A percentile compares a stretch with the other conserved stretches of the same genome.
phyloP scores from a whole-genome alignment of 2,113 vertebrate species.

The Columba livia region DNA sequence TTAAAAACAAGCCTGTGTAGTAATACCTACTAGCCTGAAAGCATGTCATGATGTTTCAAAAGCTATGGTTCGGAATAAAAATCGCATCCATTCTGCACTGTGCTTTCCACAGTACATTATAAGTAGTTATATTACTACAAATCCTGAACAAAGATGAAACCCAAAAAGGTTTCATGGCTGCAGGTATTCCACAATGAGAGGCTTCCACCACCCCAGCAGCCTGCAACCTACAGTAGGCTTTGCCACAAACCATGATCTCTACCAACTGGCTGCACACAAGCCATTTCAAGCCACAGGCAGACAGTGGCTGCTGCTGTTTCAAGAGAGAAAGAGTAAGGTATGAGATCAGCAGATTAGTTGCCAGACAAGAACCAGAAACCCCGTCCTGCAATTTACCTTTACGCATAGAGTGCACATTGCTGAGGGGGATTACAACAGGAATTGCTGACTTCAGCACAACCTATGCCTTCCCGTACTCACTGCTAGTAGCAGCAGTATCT shows the following conservation, averaged over 20 bases:
- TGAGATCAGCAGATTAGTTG: neutral
- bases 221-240: neutral
- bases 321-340: neutral
- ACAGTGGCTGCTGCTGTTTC: neutral
- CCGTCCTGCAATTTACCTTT: neutral
- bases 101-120: neutral
- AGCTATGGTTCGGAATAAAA: neutral
- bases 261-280: neutral
- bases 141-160: neutral
- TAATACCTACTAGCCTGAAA: neutral
- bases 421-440: neutral
- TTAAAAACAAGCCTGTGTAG: neutral
- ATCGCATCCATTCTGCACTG: neutral
- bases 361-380: neutral
- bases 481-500: neutral
- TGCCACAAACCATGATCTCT: accelerated
- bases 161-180: neutral
- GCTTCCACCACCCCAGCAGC: neutral
- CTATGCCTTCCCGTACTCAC: accelerated
- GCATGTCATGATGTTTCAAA: neutral
- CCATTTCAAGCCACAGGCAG: neutral
- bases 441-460: neutral
- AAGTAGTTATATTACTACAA: neutral
- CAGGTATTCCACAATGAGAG: neutral
- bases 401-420: neutral